phyloP scores from a whole-genome alignment of 2,113 vertebrate species.

The Marmota monax region DNA sequence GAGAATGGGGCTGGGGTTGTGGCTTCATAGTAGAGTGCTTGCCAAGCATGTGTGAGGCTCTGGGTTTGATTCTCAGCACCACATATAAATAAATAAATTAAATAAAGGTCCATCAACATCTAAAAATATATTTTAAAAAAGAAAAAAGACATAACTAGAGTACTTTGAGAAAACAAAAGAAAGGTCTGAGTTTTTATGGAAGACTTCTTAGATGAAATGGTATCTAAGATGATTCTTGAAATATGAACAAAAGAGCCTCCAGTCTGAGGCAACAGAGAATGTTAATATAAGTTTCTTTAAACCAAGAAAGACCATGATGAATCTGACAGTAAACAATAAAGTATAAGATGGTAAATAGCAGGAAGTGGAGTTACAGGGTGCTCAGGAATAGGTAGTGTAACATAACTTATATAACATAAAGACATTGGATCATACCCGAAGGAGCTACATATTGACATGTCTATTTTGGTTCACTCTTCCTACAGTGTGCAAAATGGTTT shows the following conservation, averaged over 20 bases:
- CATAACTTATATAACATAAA: slow-evolving; percentile 36
- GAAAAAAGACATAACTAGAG: neutral
- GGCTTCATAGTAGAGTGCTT: too few relatives aligned
- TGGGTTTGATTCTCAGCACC: too few relatives aligned
- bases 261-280: neutral
- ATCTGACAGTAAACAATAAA: neutral
- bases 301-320: neutral
- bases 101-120: neutral
- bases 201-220: slow-evolving; percentile 26
- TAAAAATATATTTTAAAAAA: neutral
- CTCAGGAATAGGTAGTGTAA: neutral
- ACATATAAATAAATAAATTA: neutral
- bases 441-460: neutral
- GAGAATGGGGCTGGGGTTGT: neutral
- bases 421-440: neutral
- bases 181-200: neutral
- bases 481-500: neutral
- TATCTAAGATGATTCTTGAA: neutral
- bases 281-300: slow-evolving; percentile 4
- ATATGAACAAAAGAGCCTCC: neutral
- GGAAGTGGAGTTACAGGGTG: neutral
- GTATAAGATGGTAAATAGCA: neutral
- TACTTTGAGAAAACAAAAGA: neutral
- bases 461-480: neutral
- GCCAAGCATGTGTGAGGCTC: too few relatives aligned